Evolutionary conservation across 2,113 vertebrate species (phyloP), one percentile per base, ranked within the genome.

Genomic region (Semicossyphus pulcher): DNA sequence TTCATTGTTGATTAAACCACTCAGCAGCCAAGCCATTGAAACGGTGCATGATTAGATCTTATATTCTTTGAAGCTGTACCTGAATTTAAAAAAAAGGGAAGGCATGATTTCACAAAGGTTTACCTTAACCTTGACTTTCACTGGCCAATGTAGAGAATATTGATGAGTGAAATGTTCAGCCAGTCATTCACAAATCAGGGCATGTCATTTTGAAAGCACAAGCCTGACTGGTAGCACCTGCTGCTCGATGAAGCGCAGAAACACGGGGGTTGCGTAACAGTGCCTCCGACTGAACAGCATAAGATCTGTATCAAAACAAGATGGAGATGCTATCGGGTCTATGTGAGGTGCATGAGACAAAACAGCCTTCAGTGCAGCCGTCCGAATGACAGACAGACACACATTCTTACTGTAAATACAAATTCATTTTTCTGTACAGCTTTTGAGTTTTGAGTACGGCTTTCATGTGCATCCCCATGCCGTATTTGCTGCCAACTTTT

Each of bases 331-430:
- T 44, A 23, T 76, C 34, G 54, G 75, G 75, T 85, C 26, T 37
- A 83, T 88, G 78, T 73, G 83, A 88, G 87, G 82, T 72, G 80
- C 89, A 88, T 89, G 88, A 89, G 86, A 91, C 67, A 74, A 81
- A 89, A 86, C 84, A 81, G 82, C 84, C 85, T 83, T 80, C 65
- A 63, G 84, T 87, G 83, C 84, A 89, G 86, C 82, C 57, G 69
- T 84, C 72, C 53, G 66, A 86, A 66, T 64, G 79, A 87, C 69
- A 85, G 87, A 92, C 75, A 84, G 87, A 88, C 85, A 93, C 88
- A 86, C 85, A 91, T 81, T 87, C 81, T 91, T 91, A 93, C 88
- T 98, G 96, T 99, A 98, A 96, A 98, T 98, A 96, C 76, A 68
- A 86, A 74, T 71, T 89, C 76, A 90, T 85, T 89, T 78, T 88